Base-by-base conservation (phyloP, 2,797 vertebrate species). In the Clarias laeviceps region DNA sequence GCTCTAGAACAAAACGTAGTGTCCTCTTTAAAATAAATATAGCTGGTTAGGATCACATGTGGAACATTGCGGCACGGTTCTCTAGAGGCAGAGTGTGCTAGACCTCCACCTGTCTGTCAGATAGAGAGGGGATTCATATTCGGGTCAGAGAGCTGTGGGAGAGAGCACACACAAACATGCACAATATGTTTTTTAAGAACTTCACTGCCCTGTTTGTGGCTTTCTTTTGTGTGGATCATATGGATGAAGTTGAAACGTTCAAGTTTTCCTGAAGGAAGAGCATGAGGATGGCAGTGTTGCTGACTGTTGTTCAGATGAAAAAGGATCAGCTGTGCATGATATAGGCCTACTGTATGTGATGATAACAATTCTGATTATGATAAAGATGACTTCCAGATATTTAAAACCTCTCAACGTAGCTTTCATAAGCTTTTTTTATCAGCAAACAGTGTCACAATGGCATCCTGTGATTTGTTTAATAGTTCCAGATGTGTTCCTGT, bases 131-230 rank as follows among this genome's bases (percentile, higher is more conserved):
- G 89, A 89, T 90, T 83, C 54, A 88, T 89, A 95, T 94, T 90
- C 95, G 91, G 95, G 94, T 95, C 94, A 93, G 89, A 90, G 88
- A 91, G 89, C 92, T 91, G 88, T 93, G 89, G 90, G 92, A 92
- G 92, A 85, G 77, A 61, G 37, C 72, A 40, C 37, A 62, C 70
- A 85, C 82, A 57, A 70, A 66, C 78, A 74, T 70, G 80, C 69
- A 83, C 68, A 9, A 62, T 70, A 69, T 61, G 17, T 57, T 50
- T 81, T 73, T 85, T 76, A 80, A 68, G 72, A 64, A 24, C 69
- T 50, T 76, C 68, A 80, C 66, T 82, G 76, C 50, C 85, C 76
- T 84, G 50, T 85, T 83, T 86, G 76, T 29, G 45, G 79, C 61
- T 64, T 74, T 82, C 15, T 32, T 29, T n/a, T 37, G 45, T 79